Conservation (phyloP, 2,888 invertebrate genomes). For the Altica lythri region DNA sequence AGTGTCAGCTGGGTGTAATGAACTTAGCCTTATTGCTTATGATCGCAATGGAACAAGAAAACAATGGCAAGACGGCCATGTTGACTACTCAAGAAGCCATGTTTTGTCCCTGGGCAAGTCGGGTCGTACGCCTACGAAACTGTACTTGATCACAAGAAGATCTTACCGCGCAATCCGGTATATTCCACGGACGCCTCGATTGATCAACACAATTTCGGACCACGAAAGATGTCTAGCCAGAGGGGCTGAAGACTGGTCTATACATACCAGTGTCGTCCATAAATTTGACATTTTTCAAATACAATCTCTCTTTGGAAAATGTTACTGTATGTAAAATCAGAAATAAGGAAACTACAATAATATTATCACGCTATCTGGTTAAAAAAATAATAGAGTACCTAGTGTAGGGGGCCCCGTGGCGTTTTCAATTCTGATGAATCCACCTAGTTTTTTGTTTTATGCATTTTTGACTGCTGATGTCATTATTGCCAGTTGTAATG, state of each 20-base stretch:
- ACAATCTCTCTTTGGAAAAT: too few relatives aligned
- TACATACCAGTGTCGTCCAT: neutral
- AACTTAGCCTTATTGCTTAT: constrained; percentile 31
- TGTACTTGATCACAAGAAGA: constrained; percentile 49
- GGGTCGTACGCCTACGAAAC: constrained; percentile 53
- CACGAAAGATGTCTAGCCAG: constrained; percentile 22
- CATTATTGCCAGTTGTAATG: too few relatives aligned
- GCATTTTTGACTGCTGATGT: too few relatives aligned
- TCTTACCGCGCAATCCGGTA: constrained; percentile 43
- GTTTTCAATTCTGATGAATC: too few relatives aligned
- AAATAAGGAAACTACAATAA: too few relatives aligned
- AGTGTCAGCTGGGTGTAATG: constrained; percentile 28
- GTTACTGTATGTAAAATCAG: too few relatives aligned
- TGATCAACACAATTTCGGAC: constrained; percentile 35
- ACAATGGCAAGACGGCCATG: constrained; percentile 56
- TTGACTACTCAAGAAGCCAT: constrained; percentile 59
- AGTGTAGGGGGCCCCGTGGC: too few relatives aligned
- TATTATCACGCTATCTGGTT: too few relatives aligned
- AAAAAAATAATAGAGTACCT: too few relatives aligned
- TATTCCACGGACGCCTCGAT: constrained; percentile 32
- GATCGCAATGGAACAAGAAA: constrained; percentile 32
- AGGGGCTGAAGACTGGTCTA: constrained; percentile 9
- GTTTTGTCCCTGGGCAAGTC: constrained; percentile 55
- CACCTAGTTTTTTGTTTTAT: too few relatives aligned
- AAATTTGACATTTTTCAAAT: too few relatives aligned